A percentile compares a stretch with the other conserved stretches of the same genome.
These are phyloP conservation scores for Stramonita haemastoma DNA, from an alignment of 2,888 invertebrate genomes.

Conservation along the genomic window DNA sequence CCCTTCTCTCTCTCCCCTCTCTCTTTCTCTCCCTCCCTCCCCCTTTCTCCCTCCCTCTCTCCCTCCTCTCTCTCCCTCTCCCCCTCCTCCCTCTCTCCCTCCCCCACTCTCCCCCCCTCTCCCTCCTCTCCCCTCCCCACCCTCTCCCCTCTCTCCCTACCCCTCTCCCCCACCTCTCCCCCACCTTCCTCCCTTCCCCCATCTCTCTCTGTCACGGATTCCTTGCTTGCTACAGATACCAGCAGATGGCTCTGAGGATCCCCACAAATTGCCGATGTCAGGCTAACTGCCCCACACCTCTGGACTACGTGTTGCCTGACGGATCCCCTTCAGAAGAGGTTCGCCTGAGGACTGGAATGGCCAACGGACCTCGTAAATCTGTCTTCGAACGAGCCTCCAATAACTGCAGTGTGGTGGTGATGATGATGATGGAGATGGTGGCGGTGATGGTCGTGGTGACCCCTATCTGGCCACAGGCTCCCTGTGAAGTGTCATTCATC, in stretches of 20 bases:
- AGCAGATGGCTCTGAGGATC: not conserved
- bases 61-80: not conserved
- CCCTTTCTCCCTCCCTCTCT: not conserved
- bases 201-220: not conserved
- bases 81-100: not conserved
- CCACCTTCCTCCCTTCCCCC: not conserved
- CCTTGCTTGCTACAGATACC: not conserved
- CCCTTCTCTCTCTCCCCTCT: not conserved
- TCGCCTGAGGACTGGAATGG: too few relatives aligned
- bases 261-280: constrained; percentile 11
- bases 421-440: too few relatives aligned
- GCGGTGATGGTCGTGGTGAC: too few relatives aligned
- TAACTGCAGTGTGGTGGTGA: too few relatives aligned
- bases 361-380: too few relatives aligned
- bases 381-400: too few relatives aligned
- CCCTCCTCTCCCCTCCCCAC: not conserved
- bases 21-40: not conserved
- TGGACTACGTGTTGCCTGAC: not conserved
- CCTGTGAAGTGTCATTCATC: too few relatives aligned
- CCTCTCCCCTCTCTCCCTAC: not conserved
- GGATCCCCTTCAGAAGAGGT: too few relatives aligned
- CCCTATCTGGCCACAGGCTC: too few relatives aligned
- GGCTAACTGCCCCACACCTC: constrained; percentile 2
- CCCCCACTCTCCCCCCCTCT: not conserved
- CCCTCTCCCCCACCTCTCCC: not conserved